Evolutionary conservation across 53 echinoderm and acorn worm genomes (phyloP).

Genomic region (Crossaster papposus): DNA sequence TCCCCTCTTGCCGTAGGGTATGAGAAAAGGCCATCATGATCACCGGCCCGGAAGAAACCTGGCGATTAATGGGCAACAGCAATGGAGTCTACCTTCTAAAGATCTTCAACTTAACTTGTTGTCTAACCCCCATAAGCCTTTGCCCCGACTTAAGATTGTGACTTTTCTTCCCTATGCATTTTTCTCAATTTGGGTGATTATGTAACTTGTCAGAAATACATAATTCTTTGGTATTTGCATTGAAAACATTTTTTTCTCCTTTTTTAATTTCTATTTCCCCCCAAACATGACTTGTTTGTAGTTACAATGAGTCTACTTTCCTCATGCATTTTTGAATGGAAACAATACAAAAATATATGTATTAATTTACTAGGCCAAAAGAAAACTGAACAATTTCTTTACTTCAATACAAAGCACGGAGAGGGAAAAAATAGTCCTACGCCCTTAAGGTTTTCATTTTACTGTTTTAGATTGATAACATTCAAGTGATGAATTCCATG

Average conservation of each 20-base stretch:
- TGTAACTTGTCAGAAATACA: not conserved
- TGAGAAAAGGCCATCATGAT: slow-evolving; percentile 57
- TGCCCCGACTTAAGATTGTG: not conserved
- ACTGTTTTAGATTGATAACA: slow-evolving; percentile 65
- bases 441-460: slow-evolving; percentile 65
- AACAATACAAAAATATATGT: too few relatives aligned
- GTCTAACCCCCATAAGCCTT: not conserved
- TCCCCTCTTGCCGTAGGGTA: slow-evolving; percentile 74
- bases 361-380: not conserved
- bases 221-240: not conserved
- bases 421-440: not conserved
- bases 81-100: slow-evolving; percentile 49
- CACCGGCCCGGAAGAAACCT: slow-evolving; percentile 21
- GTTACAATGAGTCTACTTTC: too few relatives aligned
- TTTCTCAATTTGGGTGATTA: not conserved
- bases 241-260: not conserved
- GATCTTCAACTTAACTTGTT: slow-evolving; percentile 41
- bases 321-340: too few relatives aligned
- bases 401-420: not conserved
- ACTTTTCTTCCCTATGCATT: not conserved
- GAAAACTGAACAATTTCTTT: not conserved
- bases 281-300: too few relatives aligned
- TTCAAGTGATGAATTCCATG: slow-evolving; percentile 57
- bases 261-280: too few relatives aligned
- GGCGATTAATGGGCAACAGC: slow-evolving; percentile 38